Evolutionary conservation across 2,113 vertebrate genomes (phyloP).

Genomic region (Osmerus eperlanus): DNA sequence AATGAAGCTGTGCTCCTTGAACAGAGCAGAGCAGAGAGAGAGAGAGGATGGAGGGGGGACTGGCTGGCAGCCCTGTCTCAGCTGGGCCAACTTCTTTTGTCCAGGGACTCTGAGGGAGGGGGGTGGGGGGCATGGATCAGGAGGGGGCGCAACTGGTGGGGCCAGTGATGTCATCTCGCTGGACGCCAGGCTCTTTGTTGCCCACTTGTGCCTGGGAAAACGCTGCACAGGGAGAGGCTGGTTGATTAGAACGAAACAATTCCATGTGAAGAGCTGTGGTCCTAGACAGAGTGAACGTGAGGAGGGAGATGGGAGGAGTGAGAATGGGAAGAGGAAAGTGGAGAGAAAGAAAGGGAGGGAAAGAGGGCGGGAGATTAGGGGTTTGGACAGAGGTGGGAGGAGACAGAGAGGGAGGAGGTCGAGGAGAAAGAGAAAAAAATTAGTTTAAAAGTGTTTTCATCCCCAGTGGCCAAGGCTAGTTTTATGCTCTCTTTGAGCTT

Average conservation of each 20-base stretch:
- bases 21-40: neutral
- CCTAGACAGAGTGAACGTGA: slow-evolving; percentile 40
- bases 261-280: slow-evolving; percentile 62
- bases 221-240: slow-evolving; percentile 63
- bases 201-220: slow-evolving; percentile 61
- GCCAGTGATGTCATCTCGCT: slow-evolving; percentile 70
- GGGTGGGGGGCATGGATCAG: slow-evolving; percentile 33
- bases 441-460: neutral
- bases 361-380: slow-evolving; percentile 10
- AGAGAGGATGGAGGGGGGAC: neutral
- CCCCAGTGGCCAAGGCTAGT: neutral
- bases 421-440: neutral
- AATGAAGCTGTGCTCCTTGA: slow-evolving; percentile 62
- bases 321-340: slow-evolving; percentile 16
- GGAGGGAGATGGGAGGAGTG: slow-evolving; percentile 21
- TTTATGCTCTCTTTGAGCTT: neutral
- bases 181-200: slow-evolving; percentile 56
- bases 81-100: slow-evolving; percentile 21
- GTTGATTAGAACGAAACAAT: slow-evolving; percentile 59
- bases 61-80: slow-evolving; percentile 24
- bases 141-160: slow-evolving; percentile 44
- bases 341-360: slow-evolving; percentile 16
- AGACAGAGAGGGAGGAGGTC: slow-evolving; percentile 3
- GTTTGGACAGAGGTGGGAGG: neutral
- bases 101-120: slow-evolving; percentile 6